phyloP scores from a whole-genome alignment of 2,113 vertebrate species.

The Chauna torquata region DNA sequence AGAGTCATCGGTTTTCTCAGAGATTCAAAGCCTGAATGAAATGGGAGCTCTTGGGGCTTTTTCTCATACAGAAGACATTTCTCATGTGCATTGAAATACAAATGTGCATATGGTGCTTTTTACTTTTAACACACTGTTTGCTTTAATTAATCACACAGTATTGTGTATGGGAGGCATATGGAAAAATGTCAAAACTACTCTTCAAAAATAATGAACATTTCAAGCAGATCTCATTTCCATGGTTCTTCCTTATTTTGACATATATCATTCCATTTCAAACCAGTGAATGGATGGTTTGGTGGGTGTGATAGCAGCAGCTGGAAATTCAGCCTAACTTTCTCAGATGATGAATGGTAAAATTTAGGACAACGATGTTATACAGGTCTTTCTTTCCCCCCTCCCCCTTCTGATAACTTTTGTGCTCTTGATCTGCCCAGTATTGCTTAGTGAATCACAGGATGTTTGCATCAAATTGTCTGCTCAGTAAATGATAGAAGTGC shows the following conservation, averaged over 20 bases:
- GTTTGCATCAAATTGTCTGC: background rate
- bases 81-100: background rate
- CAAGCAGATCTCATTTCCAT: background rate
- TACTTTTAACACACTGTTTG: background rate
- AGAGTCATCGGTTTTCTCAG: background rate
- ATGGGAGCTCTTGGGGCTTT: background rate
- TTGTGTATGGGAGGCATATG: background rate
- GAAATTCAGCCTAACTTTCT: too few relatives aligned
- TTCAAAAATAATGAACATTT: background rate
- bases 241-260: background rate
- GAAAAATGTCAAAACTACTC: background rate
- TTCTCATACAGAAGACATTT: background rate
- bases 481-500: background rate
- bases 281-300: background rate
- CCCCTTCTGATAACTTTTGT: background rate
- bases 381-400: too few relatives aligned
- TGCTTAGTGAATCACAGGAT: too few relatives aligned
- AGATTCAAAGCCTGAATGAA: background rate
- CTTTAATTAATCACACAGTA: background rate
- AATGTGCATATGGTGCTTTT: background rate
- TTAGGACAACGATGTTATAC: background rate
- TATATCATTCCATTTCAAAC: background rate
- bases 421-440: background rate
- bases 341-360: background rate
- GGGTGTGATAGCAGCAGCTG: background rate